Evolutionary conservation across 2,888 invertebrate genomes (phyloP).

Genomic region (Monoplex corrugatus): DNA sequence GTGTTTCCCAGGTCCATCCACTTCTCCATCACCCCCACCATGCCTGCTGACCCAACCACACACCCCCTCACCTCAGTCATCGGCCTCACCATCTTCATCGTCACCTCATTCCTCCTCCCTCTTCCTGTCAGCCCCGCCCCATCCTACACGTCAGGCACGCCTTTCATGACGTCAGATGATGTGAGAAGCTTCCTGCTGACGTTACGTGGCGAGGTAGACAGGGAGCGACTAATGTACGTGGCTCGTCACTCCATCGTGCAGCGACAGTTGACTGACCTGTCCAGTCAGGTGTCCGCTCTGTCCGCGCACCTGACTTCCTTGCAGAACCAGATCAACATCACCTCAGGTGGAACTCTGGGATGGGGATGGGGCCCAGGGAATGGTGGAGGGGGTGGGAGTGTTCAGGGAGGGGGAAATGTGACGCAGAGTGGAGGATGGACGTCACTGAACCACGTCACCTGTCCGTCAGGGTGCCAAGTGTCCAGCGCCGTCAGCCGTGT

Average conservation of each 20-base stretch:
- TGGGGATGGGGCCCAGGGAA: background rate
- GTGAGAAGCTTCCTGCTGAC: background rate
- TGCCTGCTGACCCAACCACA: background rate
- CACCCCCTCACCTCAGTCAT: background rate
- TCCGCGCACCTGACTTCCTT: background rate
- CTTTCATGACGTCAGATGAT: too few species aligned
- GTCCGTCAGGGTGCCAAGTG: constrained; percentile 29
- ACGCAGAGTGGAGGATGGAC: background rate
- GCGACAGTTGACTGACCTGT: background rate
- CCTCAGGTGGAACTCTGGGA: background rate
- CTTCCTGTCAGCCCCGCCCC: too few species aligned
- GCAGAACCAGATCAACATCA: background rate
- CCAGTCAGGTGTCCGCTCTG: background rate
- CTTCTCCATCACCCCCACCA: background rate
- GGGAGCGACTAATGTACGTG: background rate
- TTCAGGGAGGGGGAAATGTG: background rate
- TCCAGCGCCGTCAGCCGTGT: constrained; percentile 27
- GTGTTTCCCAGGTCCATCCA: too few species aligned
- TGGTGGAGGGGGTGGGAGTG: background rate
- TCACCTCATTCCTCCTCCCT: background rate
- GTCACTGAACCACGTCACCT: background rate
- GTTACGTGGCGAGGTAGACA: constrained; percentile 4
- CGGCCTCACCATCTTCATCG: background rate
- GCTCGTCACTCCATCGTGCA: background rate
- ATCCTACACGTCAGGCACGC: background rate